Percentiles rank a stretch among this genome's conserved stretches.
These are phyloP conservation scores for Biston stratarius DNA, from an alignment of 2,888 invertebrate species.

Conservation along the genomic window DNA sequence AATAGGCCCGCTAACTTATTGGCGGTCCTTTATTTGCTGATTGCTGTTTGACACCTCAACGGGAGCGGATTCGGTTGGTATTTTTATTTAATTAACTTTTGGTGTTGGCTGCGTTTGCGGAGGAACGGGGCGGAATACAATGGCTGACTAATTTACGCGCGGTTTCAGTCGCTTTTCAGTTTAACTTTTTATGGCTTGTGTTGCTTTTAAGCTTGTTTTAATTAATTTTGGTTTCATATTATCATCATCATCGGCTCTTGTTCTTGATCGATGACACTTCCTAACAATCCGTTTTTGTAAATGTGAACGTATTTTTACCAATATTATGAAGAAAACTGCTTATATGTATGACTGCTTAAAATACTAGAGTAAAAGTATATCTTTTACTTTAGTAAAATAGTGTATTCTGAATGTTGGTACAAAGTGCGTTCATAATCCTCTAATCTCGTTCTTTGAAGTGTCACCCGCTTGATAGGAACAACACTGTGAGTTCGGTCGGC, in stretches of 20 bases:
- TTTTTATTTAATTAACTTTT: conserved; percentile 62
- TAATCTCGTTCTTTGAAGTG: too few species aligned
- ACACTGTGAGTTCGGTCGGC: too few species aligned
- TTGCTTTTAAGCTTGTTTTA: conserved; percentile 59
- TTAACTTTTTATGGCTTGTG: conserved; percentile 61
- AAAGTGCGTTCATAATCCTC: too few species aligned
- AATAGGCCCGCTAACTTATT: conserved; percentile 83
- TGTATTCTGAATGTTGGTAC: too few species aligned
- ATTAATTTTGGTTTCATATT: conserved; percentile 55
- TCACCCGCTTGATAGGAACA: too few species aligned
- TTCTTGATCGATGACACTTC: background rate
- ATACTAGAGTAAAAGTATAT: too few species aligned
- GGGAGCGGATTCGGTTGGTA: conserved; percentile 71
- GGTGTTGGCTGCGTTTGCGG: conserved; percentile 37
- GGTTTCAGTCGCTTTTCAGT: conserved; percentile 67
- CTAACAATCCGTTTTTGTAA: too few species aligned
- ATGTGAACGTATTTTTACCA: too few species aligned
- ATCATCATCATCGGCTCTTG: conserved; percentile 11
- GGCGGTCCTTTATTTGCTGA: conserved; percentile 82
- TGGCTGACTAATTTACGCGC: conserved; percentile 76
- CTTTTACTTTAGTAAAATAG: too few species aligned
- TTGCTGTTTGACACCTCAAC: conserved; percentile 81
- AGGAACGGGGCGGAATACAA: conserved; percentile 63
- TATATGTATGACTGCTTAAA: too few species aligned
- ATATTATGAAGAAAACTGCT: too few species aligned